Conservation (phyloP, 2,113 vertebrate species). For the Channa argus region DNA sequence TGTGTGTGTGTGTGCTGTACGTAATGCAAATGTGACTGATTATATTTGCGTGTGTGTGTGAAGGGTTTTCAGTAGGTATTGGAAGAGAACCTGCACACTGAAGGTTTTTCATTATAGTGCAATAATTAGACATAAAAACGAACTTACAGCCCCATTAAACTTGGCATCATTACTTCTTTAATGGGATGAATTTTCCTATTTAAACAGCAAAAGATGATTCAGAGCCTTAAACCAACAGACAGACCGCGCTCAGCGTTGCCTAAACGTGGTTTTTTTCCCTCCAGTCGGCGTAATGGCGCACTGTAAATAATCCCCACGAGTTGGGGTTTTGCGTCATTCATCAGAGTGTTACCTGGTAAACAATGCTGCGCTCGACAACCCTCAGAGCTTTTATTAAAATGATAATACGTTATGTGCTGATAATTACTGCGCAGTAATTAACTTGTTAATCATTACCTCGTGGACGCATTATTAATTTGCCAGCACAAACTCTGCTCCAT, state of each 20-base stretch:
- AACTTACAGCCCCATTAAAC: slow-evolving; percentile 28
- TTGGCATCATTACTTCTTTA: not conserved
- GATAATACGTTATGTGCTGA: not conserved
- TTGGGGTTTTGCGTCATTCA: not conserved
- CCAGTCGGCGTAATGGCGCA: not conserved
- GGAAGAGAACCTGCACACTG: not conserved
- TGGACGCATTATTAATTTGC: not conserved
- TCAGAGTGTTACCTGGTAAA: not conserved
- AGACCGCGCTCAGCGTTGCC: not conserved
- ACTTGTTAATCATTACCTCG: slow-evolving; percentile 1
- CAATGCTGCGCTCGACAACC: not conserved
- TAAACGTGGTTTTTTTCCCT: not conserved
- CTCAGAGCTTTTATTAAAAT: too few relatives aligned
- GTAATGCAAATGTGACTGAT: slow-evolving; percentile 27
- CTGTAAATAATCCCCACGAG: too few relatives aligned
- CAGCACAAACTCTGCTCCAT: not conserved
- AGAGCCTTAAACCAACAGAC: not conserved
- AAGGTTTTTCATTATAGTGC: slow-evolving; percentile 22
- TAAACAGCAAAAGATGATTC: not conserved
- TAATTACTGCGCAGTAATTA: slow-evolving; percentile 8
- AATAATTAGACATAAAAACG: slow-evolving; percentile 21
- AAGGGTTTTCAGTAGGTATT: not conserved
- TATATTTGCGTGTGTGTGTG: slow-evolving; percentile 4
- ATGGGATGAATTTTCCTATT: not conserved
- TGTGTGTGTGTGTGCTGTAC: slow-evolving; percentile 1